Evolutionary conservation across 2,797 vertebrate species (phyloP).

Genomic region (Zenarchopterus dispar): DNA sequence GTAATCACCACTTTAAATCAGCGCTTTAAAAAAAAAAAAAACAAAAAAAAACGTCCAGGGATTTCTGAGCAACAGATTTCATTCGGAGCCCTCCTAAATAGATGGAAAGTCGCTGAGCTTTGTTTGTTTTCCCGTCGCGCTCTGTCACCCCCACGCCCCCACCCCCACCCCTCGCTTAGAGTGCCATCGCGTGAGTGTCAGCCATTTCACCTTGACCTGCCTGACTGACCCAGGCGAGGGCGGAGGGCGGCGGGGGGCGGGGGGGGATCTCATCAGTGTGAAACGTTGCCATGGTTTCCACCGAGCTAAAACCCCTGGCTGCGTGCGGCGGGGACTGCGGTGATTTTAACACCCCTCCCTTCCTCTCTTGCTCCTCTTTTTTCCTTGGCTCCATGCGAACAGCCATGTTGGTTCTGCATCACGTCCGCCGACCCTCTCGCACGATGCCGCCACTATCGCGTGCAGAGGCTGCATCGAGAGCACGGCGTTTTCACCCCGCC

Average conservation of each 20-base stretch:
- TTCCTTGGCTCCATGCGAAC: conserved; percentile 50
- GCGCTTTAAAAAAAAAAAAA: conserved; percentile 43
- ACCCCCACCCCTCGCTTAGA: conserved; percentile 16
- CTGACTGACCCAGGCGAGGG: conserved; percentile 63
- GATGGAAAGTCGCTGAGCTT: conserved; percentile 53
- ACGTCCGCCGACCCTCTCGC: conserved; percentile 66
- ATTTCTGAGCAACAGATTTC: conserved; percentile 45
- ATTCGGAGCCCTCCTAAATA: conserved; percentile 40
- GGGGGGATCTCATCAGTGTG: conserved; percentile 58
- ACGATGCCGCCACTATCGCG: conserved; percentile 71
- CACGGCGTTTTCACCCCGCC: conserved; percentile 71
- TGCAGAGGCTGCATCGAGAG: conserved; percentile 74
- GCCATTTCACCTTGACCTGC: conserved; percentile 72
- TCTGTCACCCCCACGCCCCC: conserved; percentile 35
- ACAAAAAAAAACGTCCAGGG: conserved; percentile 54
- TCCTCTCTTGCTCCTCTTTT: conserved; percentile 29
- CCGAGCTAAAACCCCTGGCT: conserved; percentile 59
- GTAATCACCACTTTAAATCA: conserved; percentile 72
- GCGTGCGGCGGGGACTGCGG: conserved; percentile 23
- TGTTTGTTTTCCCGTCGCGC: conserved; percentile 62
- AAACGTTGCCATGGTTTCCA: conserved; percentile 71
- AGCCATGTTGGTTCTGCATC: conserved; percentile 59
- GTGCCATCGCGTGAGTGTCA: conserved; percentile 65
- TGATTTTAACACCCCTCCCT: conserved; percentile 35
- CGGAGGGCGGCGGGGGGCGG: conserved; percentile 17